These are phyloP conservation scores for Odontophorus gujanensis DNA, from an alignment of 2,113 vertebrate genomes.

Conservation along the genomic window DNA sequence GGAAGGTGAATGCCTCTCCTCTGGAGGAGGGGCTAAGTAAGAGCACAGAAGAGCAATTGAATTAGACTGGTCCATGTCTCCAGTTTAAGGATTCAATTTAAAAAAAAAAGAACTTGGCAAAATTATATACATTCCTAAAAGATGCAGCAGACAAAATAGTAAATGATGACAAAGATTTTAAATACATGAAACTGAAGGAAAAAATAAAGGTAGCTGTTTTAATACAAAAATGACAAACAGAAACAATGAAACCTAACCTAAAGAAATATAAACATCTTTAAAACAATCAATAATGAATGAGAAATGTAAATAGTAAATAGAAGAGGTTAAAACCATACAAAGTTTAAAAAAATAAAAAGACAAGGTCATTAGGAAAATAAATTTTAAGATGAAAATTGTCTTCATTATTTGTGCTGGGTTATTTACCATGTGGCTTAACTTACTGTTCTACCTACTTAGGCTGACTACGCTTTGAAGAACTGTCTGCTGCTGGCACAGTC, in stretches of 20 bases:
- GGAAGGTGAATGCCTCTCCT: background rate
- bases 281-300: background rate
- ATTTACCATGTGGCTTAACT: background rate
- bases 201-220: background rate
- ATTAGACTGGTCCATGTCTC: background rate
- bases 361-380: background rate
- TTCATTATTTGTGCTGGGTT: background rate
- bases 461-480: background rate
- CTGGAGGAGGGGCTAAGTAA: background rate
- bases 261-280: background rate
- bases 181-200: background rate
- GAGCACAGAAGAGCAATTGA: background rate
- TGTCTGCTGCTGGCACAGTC: background rate
- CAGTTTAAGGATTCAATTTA: background rate
- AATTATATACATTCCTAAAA: background rate
- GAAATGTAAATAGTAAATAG: background rate
- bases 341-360: background rate
- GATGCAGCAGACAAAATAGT: background rate
- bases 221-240: background rate
- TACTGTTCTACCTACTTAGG: background rate
- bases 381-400: background rate
- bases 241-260: background rate
- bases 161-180: background rate
- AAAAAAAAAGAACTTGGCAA: background rate
- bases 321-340: background rate